Evolutionary conservation across 2,888 invertebrate genomes (phyloP).

Genomic region (Dynastes grantii): DNA sequence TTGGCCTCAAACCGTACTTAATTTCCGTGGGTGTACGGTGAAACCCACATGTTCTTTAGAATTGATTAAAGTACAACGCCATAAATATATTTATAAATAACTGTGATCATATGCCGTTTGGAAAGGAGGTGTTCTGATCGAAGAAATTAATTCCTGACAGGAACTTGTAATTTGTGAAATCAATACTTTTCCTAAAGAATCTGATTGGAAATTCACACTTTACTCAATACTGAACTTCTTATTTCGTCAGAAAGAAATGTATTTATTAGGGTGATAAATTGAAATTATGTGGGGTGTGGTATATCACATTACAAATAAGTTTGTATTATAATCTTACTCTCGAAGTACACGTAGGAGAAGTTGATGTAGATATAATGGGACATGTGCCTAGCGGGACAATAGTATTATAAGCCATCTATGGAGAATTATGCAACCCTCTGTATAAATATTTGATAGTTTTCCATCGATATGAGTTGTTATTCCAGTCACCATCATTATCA

Average conservation of each 20-base stretch:
- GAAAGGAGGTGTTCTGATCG: neutral
- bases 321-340: no score
- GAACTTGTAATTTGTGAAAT: neutral
- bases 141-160: neutral
- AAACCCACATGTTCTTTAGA: neutral
- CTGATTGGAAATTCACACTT: neutral
- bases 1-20: neutral
- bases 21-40: neutral
- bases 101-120: neutral
- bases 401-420: no score
- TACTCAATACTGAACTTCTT: neutral
- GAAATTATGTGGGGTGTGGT: neutral
- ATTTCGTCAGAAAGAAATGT: neutral
- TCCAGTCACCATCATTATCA: no score
- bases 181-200: neutral
- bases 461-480: no score
- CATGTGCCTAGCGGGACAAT: no score
- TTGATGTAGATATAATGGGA: no score
- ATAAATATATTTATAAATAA: constrained; percentile 1
- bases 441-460: no score
- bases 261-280: neutral
- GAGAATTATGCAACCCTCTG: no score
- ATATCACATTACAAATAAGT: no score
- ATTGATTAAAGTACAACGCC: neutral
- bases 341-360: no score